A percentile compares a stretch with the other conserved stretches of the same genome.
Conservation (phyloP, 2,797 vertebrate species). For the Cephalopachus bancanus region DNA sequence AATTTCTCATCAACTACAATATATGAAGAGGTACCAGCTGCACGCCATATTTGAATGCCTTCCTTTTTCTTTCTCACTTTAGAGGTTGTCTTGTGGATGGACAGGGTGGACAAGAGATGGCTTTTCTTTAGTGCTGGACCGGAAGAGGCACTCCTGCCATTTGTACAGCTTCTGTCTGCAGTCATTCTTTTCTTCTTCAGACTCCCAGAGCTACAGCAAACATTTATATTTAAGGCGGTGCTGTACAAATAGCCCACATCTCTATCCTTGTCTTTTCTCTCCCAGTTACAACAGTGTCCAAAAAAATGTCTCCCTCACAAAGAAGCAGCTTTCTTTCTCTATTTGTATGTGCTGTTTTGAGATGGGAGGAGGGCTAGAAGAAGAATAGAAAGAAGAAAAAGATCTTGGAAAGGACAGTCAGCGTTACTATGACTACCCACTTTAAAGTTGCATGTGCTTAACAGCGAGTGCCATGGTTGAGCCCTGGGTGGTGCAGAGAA, state of each 20-base stretch:
- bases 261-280: slow-evolving; percentile 37
- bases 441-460: background rate
- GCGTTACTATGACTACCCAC: background rate
- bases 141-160: background rate
- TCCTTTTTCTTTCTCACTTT: background rate
- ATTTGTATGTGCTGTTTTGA: slow-evolving; percentile 7
- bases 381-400: background rate
- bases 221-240: background rate
- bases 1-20: background rate
- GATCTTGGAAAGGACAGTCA: background rate
- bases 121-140: background rate
- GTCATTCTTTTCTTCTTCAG: background rate
- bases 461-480: background rate
- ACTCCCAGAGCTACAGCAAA: background rate
- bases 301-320: background rate
- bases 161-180: background rate
- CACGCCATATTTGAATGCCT: background rate
- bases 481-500: background rate
- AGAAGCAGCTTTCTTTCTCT: slow-evolving; percentile 19
- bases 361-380: background rate
- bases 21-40: background rate
- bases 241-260: background rate
- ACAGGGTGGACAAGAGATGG: background rate
- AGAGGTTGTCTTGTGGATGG: background rate
- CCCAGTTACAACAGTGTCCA: background rate